phyloP scores from a whole-genome alignment of 1,140 invertebrate genomes.

The Arctopsyche grandis region DNA sequence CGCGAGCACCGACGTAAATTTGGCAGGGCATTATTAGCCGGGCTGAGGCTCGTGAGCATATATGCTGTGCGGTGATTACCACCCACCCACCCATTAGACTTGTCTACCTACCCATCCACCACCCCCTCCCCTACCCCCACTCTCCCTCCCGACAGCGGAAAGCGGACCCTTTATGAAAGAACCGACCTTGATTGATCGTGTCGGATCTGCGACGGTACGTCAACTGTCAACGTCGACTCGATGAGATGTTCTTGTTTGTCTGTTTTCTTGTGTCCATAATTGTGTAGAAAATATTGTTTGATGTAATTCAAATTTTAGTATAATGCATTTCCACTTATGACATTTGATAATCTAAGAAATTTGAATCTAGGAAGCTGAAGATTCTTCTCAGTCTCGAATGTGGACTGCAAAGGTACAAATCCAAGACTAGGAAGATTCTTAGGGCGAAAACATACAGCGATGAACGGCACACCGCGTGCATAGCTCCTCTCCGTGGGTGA shows the following conservation, averaged over 20 bases:
- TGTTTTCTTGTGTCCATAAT: not conserved
- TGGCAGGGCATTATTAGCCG: constrained; percentile 22
- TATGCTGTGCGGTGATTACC: not conserved
- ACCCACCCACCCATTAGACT: not conserved
- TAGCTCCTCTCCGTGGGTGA: too few relatives aligned
- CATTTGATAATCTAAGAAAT: too few relatives aligned
- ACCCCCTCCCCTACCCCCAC: not conserved
- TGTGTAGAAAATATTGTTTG: too few relatives aligned
- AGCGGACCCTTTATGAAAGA: not conserved
- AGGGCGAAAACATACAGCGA: too few relatives aligned
- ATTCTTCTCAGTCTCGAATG: too few relatives aligned
- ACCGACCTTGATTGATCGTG: not conserved
- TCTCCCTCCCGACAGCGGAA: not conserved
- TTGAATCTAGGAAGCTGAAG: too few relatives aligned
- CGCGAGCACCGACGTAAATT: constrained; percentile 29
- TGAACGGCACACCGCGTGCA: too few relatives aligned
- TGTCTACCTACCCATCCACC: not conserved
- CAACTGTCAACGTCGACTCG: not conserved
- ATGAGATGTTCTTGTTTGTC: not conserved
- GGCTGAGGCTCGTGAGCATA: not conserved
- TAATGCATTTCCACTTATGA: too few relatives aligned
- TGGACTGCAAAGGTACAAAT: too few relatives aligned
- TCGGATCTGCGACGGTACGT: not conserved
- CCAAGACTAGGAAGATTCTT: too few relatives aligned
- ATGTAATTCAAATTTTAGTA: too few relatives aligned